These are phyloP conservation scores for Eutolmus rufibarbis DNA, from an alignment of 2,888 invertebrate species.

Conservation along the genomic window DNA sequence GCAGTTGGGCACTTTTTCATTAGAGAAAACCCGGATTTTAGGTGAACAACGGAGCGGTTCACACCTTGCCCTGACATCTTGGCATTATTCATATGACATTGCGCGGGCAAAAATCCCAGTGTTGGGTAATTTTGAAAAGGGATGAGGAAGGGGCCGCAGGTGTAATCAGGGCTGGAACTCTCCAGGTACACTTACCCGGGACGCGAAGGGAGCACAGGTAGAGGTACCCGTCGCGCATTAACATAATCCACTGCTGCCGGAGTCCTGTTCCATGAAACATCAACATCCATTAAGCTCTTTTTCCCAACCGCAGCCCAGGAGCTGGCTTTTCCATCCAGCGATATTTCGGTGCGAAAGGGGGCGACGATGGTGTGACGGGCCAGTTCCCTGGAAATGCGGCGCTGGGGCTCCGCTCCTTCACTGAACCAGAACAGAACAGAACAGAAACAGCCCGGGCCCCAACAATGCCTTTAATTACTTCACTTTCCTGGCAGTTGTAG, in stretches of 20 bases:
- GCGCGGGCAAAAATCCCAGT: not conserved
- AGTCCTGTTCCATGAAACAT: conserved; percentile 31
- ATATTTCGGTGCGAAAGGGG: conserved; percentile 1
- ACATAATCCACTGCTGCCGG: conserved; percentile 19
- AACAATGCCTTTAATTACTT: conserved; percentile 46
- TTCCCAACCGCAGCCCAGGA: conserved; percentile 6
- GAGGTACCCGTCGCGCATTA: not conserved
- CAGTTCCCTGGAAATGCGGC: not conserved
- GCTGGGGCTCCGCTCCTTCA: not conserved
- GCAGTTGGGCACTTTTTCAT: conserved; percentile 1
- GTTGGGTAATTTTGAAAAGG: conserved; percentile 1
- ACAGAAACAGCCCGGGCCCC: conserved; percentile 8
- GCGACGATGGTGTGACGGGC: not conserved
- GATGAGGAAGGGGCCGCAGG: not conserved
- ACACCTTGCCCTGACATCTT: conserved; percentile 36
- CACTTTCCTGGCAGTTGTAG: conserved; percentile 46
- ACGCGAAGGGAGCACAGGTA: not conserved
- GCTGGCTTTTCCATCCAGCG: not conserved
- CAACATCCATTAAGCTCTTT: conserved; percentile 41
- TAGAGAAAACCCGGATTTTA: not conserved
- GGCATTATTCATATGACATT: conserved; percentile 38
- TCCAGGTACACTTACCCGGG: not conserved
- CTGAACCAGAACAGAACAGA: not conserved
- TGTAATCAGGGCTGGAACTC: conserved; percentile 1
- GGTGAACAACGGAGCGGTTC: conserved; percentile 12